Evolutionary conservation across 2,888 invertebrate species (phyloP).

Genomic region (Drosophila robusta): DNA sequence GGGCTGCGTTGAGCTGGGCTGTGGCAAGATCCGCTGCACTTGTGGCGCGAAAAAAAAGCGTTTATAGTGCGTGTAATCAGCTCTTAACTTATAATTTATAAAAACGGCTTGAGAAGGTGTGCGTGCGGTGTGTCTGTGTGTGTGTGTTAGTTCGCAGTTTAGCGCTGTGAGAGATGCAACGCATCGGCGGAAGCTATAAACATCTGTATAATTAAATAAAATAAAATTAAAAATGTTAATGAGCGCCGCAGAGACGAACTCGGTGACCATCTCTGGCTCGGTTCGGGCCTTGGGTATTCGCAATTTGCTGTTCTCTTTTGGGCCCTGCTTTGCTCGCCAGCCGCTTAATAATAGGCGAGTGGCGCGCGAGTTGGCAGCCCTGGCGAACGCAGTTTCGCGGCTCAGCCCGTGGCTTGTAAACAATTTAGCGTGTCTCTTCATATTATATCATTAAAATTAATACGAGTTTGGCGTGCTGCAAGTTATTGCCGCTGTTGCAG

Average conservation of each 20-base stretch:
- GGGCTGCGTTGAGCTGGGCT: not conserved
- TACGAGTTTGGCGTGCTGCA: conserved; percentile 73
- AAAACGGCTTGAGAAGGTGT: conserved; percentile 42
- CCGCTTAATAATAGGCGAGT: conserved; percentile 19
- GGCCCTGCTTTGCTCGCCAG: conserved; percentile 8
- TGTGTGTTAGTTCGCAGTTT: conserved; percentile 72
- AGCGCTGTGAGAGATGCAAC: conserved; percentile 60
- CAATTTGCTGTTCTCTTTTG: conserved; percentile 19
- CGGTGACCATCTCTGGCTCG: not conserved
- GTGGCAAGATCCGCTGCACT: conserved; percentile 7
- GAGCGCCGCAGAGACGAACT: conserved; percentile 43
- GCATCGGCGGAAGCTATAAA: conserved; percentile 80
- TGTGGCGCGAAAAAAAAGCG: conserved; percentile 69
- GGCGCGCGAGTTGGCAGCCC: conserved; percentile 31
- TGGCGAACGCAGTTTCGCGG: conserved; percentile 51
- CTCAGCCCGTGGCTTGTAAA: conserved; percentile 69
- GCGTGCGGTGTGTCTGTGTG: conserved; percentile 10
- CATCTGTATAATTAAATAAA: conserved; percentile 81
- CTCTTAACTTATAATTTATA: conserved; percentile 78
- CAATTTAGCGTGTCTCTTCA: conserved; percentile 77
- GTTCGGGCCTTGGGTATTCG: not conserved
- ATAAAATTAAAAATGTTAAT: conserved; percentile 81
- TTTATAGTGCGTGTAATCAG: conserved; percentile 81
- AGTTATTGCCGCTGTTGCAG: conserved; percentile 52
- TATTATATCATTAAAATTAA: conserved; percentile 82